These are phyloP conservation scores for Samia ricini DNA, from an alignment of 1,140 invertebrate species.

Conservation along the genomic window DNA sequence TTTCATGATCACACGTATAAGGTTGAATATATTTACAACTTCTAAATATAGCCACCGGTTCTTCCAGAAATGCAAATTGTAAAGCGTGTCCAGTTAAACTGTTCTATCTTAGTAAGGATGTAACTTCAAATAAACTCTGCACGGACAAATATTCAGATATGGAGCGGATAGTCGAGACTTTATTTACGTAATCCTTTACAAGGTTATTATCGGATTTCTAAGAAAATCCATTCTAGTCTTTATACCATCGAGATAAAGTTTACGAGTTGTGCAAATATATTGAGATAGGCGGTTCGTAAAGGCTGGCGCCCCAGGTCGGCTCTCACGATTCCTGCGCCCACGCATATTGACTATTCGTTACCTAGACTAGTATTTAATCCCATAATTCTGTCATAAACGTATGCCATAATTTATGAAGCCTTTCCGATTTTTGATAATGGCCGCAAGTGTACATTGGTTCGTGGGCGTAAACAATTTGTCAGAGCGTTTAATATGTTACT, in stretches of 20 bases:
- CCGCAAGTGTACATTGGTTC: background rate
- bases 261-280: background rate
- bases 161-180: background rate
- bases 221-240: background rate
- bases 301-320: background rate
- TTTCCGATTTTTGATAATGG: background rate
- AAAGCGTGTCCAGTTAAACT: constrained; percentile 1
- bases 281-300: background rate
- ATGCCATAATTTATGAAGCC: constrained; percentile 3
- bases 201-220: background rate
- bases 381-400: constrained; percentile 9
- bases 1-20: background rate
- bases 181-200: constrained; percentile 6
- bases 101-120: constrained; percentile 6
- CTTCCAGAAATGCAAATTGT: constrained; percentile 1
- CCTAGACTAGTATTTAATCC: constrained; percentile 4
- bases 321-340: constrained; percentile 8
- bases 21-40: background rate
- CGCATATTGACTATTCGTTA: constrained; percentile 2
- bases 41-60: constrained; percentile 1
- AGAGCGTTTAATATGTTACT: background rate
- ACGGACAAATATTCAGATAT: constrained; percentile 5
- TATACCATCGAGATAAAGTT: background rate
- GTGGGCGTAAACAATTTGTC: background rate
- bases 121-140: constrained; percentile 1